Evolutionary conservation across 2,113 vertebrate genomes (phyloP).

Genomic region (Hemichromis elongatus): DNA sequence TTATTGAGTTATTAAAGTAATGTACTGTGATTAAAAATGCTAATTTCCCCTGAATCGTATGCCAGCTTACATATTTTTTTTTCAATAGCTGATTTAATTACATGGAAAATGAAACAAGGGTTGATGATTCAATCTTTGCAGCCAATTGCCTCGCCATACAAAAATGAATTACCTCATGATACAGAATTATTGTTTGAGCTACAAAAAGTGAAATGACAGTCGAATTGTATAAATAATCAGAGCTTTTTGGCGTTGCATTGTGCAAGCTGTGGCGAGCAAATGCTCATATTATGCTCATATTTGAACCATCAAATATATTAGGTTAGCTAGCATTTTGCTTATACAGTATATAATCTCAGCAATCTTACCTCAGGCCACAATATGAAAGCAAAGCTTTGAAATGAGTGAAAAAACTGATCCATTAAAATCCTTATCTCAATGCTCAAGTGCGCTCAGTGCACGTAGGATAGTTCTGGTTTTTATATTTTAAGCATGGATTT

Average conservation of each 20-base stretch:
- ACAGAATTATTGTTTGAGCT: conserved; percentile 53
- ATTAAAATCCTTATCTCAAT: conserved; percentile 29
- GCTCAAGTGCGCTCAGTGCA: conserved; percentile 3
- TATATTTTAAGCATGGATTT: conserved; percentile 35
- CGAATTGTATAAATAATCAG: conserved; percentile 11
- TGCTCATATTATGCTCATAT: not conserved
- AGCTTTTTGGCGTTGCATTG: not conserved
- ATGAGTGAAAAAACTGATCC: not conserved
- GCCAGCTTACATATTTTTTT: conserved; percentile 61
- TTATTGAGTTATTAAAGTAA: conserved; percentile 76
- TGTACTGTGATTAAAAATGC: conserved; percentile 78
- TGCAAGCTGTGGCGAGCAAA: not conserved
- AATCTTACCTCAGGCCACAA: conserved; percentile 2
- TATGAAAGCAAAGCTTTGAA: conserved; percentile 1
- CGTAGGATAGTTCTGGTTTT: not conserved
- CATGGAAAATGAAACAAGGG: conserved; percentile 72
- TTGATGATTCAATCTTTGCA: conserved; percentile 68
- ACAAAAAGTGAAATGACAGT: conserved; percentile 23
- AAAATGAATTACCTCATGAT: conserved; percentile 60
- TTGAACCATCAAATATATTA: not conserved
- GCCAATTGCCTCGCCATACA: conserved; percentile 50
- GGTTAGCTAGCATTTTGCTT: not conserved
- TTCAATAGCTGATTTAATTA: conserved; percentile 74
- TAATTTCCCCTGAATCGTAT: conserved; percentile 69
- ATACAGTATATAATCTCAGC: not conserved